These are phyloP conservation scores for Pelobates cultripes DNA, from an alignment of 2,797 vertebrate genomes.

Conservation along the genomic window DNA sequence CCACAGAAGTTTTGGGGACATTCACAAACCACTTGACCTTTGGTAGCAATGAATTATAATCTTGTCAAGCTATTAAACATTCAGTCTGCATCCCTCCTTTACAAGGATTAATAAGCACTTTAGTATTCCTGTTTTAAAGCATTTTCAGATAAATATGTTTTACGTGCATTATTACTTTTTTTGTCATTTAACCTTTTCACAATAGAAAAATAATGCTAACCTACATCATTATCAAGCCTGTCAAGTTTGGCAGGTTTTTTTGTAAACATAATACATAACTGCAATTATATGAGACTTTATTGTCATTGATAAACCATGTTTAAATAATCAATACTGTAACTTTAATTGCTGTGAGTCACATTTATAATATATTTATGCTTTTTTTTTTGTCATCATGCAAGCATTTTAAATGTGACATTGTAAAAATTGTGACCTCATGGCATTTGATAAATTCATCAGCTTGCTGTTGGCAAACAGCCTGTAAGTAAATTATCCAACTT, in stretches of 20 bases:
- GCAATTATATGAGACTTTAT: background rate
- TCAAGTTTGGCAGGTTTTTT: background rate
- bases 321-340: background rate
- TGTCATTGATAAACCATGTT: background rate
- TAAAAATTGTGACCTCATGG: too few species aligned
- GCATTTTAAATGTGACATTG: too few species aligned
- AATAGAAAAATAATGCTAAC: background rate
- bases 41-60: background rate
- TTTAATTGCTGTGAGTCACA: too few species aligned
- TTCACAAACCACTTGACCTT: background rate
- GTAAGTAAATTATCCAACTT: too few species aligned
- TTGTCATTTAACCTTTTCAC: background rate
- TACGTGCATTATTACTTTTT: background rate
- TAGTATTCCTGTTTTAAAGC: too few species aligned
- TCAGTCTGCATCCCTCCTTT: background rate
- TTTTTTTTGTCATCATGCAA: too few species aligned
- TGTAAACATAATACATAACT: background rate
- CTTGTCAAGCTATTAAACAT: conserved; percentile 7
- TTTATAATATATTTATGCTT: too few species aligned
- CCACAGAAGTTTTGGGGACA: too few species aligned
- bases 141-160: too few species aligned
- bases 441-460: too few species aligned
- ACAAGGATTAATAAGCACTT: background rate
- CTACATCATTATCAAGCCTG: background rate
- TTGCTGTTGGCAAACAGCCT: too few species aligned